phyloP scores from a whole-genome alignment of 1,140 invertebrate genomes.

The Bombus picipes region DNA sequence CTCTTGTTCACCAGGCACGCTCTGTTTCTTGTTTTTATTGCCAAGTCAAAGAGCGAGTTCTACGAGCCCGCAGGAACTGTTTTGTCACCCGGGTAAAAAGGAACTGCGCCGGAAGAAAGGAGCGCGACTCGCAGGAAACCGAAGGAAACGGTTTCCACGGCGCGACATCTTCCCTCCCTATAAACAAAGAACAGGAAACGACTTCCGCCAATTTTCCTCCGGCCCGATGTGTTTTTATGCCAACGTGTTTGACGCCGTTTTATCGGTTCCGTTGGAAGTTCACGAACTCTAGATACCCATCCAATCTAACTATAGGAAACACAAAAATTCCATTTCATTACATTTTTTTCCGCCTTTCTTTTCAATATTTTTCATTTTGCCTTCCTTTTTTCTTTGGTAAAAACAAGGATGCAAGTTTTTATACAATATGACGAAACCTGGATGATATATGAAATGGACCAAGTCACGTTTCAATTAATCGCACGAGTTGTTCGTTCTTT shows the following conservation, averaged over 20 bases:
- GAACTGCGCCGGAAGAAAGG: constrained; percentile 32
- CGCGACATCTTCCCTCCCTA: constrained; percentile 14
- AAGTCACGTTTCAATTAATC: constrained; percentile 17
- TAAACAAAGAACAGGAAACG: constrained; percentile 33
- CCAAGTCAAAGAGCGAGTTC: constrained; percentile 62
- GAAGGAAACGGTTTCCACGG: background rate
- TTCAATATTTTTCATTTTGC: background rate
- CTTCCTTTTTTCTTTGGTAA: background rate
- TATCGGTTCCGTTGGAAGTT: background rate
- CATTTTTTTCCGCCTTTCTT: background rate
- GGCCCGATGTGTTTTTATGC: constrained; percentile 15
- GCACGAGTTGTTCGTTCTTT: constrained; percentile 4
- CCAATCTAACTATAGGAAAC: background rate
- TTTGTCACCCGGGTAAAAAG: constrained; percentile 44
- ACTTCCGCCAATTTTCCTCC: constrained; percentile 19
- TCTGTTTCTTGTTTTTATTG: constrained; percentile 63
- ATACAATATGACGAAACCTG: no score
- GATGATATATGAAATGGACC: no score
- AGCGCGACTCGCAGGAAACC: background rate
- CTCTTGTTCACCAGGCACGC: background rate
- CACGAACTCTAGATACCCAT: background rate
- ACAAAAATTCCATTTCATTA: background rate
- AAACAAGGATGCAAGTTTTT: background rate
- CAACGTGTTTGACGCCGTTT: background rate
- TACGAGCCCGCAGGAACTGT: constrained; percentile 52